Base-by-base conservation (phyloP, 1,140 invertebrate genomes). In the Maniola jurtina region DNA sequence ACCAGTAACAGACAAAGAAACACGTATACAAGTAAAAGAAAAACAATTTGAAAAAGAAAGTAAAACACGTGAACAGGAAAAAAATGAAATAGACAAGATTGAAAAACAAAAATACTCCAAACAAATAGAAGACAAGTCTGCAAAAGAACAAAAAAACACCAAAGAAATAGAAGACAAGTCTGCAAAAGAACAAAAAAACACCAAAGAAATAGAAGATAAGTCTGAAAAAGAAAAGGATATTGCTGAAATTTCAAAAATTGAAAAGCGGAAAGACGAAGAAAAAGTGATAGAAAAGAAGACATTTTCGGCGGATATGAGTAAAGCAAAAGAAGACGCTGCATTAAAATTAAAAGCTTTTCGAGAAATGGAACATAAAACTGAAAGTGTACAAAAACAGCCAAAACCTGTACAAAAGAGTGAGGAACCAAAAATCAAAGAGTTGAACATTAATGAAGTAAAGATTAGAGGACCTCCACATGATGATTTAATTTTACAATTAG, bases 401-500 rank as follows among this genome's bases (percentile, higher is more conserved):
- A 56, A 54, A 66, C 8, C 50, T 40, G 52, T 50, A 11, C 65
- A 67, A 61, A 71, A 48, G 15, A 35, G 57, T 11, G 73, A 73
- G 62, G 54, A 72, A 47, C 63, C 68, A 40, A 64, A 38, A 55
- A 50, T 16, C 52, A 79, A 74, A 56, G 72, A 80, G 55, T 59
- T 83, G 42, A 61, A 72, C 45, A 58, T 80, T 11, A 73, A 67
- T 57, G 35, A 81, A 61, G 61, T 80, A 7, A 77, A 75, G 68
- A 40, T 79, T 6, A 70, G 65, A 63, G 73, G 64, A 52, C 40
- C 61, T 1, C 76, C 77, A 5, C 10, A 47, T 15, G 79, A 84
- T 56, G 73, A 81, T 60, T 52, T 78, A 52, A 77, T 83, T 52
- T 64, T 81, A 67, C 57, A 66, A 9, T 61, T 83, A 62, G 72